A percentile compares a stretch with the other conserved stretches of the same genome.
These are phyloP conservation scores for Lethocerus indicus DNA, from an alignment of 1,140 invertebrate species.

Conservation along the genomic window DNA sequence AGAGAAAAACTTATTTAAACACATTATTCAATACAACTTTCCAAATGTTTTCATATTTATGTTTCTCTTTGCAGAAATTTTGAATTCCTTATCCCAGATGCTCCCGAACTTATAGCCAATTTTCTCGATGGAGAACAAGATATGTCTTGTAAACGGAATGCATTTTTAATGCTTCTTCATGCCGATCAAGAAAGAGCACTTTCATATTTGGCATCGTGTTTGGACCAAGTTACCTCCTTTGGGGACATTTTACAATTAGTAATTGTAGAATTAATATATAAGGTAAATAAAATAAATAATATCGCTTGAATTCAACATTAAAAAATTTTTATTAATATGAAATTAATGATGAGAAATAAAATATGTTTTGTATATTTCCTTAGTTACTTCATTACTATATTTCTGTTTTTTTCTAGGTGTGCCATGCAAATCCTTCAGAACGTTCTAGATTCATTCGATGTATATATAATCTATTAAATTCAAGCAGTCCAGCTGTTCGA, in stretches of 20 bases:
- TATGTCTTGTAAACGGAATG: conserved; percentile 97
- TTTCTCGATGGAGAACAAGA: conserved; percentile 95
- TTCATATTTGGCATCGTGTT: conserved; percentile 80
- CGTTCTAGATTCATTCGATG: conserved; percentile 92
- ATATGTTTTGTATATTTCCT: not conserved
- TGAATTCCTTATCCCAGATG: conserved; percentile 96
- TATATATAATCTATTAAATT: conserved; percentile 95
- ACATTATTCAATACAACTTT: not conserved
- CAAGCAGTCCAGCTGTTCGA: conserved; percentile 85
- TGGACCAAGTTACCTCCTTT: conserved; percentile 88
- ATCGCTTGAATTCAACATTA: not conserved
- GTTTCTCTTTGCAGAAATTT: conserved; percentile 56
- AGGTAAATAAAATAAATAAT: conserved; percentile 40
- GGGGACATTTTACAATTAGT: conserved; percentile 96
- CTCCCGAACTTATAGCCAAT: conserved; percentile 87
- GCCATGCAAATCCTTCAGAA: conserved; percentile 92
- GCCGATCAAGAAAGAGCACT: conserved; percentile 89
- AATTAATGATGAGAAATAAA: not conserved
- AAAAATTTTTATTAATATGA: not conserved
- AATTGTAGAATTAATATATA: conserved; percentile 98
- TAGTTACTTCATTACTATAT: not conserved
- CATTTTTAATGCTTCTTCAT: conserved; percentile 97
- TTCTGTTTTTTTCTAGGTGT: conserved; percentile 46
- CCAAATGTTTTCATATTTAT: not conserved
- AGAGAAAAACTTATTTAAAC: not conserved